Evolutionary conservation across 2,797 vertebrate genomes (phyloP), one percentile per base, ranked within the genome.

Genomic region (Takifugu ocellatus): DNA sequence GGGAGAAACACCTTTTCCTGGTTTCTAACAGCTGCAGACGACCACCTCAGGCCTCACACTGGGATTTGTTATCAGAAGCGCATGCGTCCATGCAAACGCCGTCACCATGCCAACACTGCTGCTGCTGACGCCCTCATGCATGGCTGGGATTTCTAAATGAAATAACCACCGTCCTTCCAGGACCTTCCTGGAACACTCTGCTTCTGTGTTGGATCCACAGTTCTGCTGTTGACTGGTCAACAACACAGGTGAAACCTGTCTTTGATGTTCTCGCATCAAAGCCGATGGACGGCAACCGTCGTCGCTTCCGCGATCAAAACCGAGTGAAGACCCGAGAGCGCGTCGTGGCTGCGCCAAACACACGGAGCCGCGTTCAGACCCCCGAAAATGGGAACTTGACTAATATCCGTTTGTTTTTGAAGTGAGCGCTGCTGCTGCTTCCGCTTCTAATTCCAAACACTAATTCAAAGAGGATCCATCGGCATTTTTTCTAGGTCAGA

Each of bases 401-500:
- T 72, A 63, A 60, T 64, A 31, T 73, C 54, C 50, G 17, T 81
- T 74, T 79, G 78, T 75, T 70, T 78, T 64, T 74, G 72, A 70
- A 68, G 66, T 21, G 39, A 55, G 61, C 43, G 67, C 61, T 26
- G 31, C 59, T 60, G 74, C 64, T 31, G 76, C 76, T 74, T 75
- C 78, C 71, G 68, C 68, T 76, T 71, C 55, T 70, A 70, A 82
- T 78, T 77, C 72, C 68, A 72, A 77, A 73, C 70, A 55, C 66
- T 72, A 74, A 83, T 79, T 85, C 83, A 81, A 76, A 83, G 75
- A 72, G 65, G 68, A 78, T 75, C 70, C 27, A 57, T 61, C 53
- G 59, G 62, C 62, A 66, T 74, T 69, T 67, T 84, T 83, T 81
- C 75, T 83, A 64, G 77, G 78, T 83, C 80, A 83, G 51, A 76